Base-by-base conservation (phyloP, 2,797 vertebrate species). In the Siniperca obscura region DNA sequence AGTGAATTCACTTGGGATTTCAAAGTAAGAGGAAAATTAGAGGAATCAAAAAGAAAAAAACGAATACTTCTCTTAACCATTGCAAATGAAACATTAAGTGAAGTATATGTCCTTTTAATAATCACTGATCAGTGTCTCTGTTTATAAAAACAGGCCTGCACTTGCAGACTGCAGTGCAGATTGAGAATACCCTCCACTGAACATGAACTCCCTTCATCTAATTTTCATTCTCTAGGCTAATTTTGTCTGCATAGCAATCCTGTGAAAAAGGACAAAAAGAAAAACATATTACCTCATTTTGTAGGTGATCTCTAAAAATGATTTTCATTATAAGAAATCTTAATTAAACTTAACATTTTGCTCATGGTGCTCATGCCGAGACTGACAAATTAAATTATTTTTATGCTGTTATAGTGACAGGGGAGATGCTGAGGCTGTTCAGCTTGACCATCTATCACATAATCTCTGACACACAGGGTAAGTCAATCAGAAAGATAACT, bases 401-500 rank as follows among this genome's bases (percentile, higher is more conserved):
- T 81, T 81, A 76, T 81, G 70, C 38, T 38, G 44, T 81, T 66
- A 53, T 21, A 74, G 82, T 88, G 83, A 92, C 70, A 82, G 70
- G 60, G 25, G 62, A 78, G 61, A 87, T 76, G 75, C 64, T 59
- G 76, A 71, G 42, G 70, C 78, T 74, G 30, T 81, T 50, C 42
- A 67, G 40, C 62, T 70, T 74, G 52, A 78, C 87, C 76, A 90
- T 90, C 38, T 73, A 90, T 92, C 85, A 87, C 65, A 27, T 44
- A 46, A 48, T 85, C 79, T 81, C 74, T 78, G 84, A 56, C 73
- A 78, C 60, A 7, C 11, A 70, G 42, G 53, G 74, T 81, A 82
- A 87, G 92, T 93, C 86, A 84, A 86, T 93, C 89, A 89, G 55
- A 83, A 70, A 34, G 22, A 74, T 66, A 55, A 72, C 71, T 30